Evolutionary conservation across 2,888 invertebrate species (phyloP).

Genomic region (Oscheius sp.): DNA sequence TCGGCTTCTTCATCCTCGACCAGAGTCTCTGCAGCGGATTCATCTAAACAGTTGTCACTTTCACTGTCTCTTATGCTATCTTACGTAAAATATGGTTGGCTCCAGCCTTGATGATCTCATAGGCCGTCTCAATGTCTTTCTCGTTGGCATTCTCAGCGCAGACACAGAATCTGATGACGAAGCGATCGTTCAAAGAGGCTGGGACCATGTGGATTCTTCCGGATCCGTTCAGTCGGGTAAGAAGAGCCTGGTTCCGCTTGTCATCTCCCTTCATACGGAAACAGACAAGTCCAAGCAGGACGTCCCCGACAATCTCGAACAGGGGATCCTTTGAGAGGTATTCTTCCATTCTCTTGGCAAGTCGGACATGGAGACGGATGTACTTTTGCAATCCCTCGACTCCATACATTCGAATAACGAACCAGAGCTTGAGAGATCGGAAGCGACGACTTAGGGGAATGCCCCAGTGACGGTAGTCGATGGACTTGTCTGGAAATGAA

Average conservation of each 20-base stretch:
- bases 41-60: conserved; percentile 39
- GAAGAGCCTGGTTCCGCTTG: conserved; percentile 87
- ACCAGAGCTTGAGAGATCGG: conserved; percentile 95
- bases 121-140: conserved; percentile 78
- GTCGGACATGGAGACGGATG: conserved; percentile 81
- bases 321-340: conserved; percentile 66
- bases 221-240: conserved; percentile 92
- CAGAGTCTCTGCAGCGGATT: conserved; percentile 40
- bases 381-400: conserved; percentile 92
- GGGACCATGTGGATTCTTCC: conserved; percentile 89
- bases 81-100: conserved; percentile 80
- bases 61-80: conserved; percentile 25
- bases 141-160: conserved; percentile 89
- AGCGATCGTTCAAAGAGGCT: conserved; percentile 72
- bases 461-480: conserved; percentile 96
- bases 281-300: conserved; percentile 73
- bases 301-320: conserved; percentile 73
- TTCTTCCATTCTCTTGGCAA: conserved; percentile 72
- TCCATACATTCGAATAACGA: conserved; percentile 92
- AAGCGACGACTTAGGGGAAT: conserved; percentile 94
- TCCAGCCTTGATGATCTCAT: conserved; percentile 75
- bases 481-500: conserved; percentile 74
- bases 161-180: conserved; percentile 83
- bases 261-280: conserved; percentile 77
- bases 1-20: conserved; percentile 64